Percentiles rank a stretch among this genome's conserved stretches.
Evolutionary conservation across 2,888 invertebrate species (phyloP).

Genomic region (Eurois occulta): DNA sequence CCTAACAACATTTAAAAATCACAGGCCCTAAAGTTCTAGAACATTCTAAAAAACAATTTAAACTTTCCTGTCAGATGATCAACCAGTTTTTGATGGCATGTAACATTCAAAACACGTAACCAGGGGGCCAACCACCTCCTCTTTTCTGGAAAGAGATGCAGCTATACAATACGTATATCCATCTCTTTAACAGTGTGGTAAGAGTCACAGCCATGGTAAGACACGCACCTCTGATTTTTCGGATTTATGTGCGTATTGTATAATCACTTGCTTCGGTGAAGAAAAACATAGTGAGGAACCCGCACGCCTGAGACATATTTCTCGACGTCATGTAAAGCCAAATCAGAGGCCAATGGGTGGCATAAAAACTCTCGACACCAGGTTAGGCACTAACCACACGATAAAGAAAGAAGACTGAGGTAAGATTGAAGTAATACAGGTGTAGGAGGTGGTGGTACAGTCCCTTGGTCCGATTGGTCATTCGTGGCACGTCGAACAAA

Average conservation of each 20-base stretch:
- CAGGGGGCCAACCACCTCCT: background rate
- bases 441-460: background rate
- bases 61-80: constrained; percentile 14
- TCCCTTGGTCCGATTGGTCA: constrained; percentile 51
- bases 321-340: no score
- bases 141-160: background rate
- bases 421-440: background rate
- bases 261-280: no score
- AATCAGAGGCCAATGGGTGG: no score
- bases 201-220: no score
- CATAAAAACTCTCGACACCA: no score
- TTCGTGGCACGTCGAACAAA: constrained; percentile 55
- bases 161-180: background rate
- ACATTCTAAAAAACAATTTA: constrained; percentile 26
- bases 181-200: no score
- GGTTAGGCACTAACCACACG: no score
- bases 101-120: constrained; percentile 16
- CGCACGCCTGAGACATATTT: no score
- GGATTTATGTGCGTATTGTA: no score
- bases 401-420: background rate
- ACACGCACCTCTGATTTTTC: no score
- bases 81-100: constrained; percentile 26
- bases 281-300: no score
- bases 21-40: constrained; percentile 2
- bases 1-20: background rate